Percentiles rank a stretch among this genome's conserved stretches.
phyloP scores from a whole-genome alignment of 1,140 invertebrate genomes.

The Drosophila setifemur region DNA sequence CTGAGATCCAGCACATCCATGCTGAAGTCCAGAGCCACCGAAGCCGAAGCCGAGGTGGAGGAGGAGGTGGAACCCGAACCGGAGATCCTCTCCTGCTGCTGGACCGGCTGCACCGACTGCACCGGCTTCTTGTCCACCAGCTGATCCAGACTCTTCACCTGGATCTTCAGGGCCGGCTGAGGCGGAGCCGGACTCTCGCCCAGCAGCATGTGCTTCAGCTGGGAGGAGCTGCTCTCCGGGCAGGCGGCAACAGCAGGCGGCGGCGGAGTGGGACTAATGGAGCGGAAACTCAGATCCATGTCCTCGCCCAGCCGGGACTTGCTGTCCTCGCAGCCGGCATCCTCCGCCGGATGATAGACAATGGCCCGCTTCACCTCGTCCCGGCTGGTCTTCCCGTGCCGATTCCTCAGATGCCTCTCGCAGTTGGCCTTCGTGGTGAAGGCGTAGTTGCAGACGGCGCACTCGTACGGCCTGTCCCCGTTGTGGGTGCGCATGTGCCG shows the following conservation, averaged over 20 bases:
- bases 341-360: constrained; percentile 92
- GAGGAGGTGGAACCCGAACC: too few relatives aligned
- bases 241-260: constrained; percentile 54
- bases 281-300: constrained; percentile 70
- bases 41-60: not conserved
- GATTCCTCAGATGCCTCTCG: constrained; percentile 93
- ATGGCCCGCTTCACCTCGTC: constrained; percentile 94
- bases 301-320: constrained; percentile 39
- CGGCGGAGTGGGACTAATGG: constrained; percentile 26
- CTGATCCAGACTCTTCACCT: constrained; percentile 86
- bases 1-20: constrained; percentile 94
- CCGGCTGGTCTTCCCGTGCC: constrained; percentile 92
- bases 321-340: constrained; percentile 87
- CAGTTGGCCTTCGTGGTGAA: constrained; percentile 98
- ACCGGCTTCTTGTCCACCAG: constrained; percentile 83
- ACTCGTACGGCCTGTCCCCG: constrained; percentile 96
- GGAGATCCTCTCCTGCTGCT: constrained; percentile 58
- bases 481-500: constrained; percentile 96
- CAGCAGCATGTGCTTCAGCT: constrained; percentile 82
- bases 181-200: constrained; percentile 22
- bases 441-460: constrained; percentile 95
- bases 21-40: constrained; percentile 88
- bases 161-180: constrained; percentile 83
- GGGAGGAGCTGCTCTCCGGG: constrained; percentile 83
- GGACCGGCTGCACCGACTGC: constrained; percentile 35